phyloP scores from a whole-genome alignment of 35 echinoderm and acorn worm species.

The Stichopus chloronotus region DNA sequence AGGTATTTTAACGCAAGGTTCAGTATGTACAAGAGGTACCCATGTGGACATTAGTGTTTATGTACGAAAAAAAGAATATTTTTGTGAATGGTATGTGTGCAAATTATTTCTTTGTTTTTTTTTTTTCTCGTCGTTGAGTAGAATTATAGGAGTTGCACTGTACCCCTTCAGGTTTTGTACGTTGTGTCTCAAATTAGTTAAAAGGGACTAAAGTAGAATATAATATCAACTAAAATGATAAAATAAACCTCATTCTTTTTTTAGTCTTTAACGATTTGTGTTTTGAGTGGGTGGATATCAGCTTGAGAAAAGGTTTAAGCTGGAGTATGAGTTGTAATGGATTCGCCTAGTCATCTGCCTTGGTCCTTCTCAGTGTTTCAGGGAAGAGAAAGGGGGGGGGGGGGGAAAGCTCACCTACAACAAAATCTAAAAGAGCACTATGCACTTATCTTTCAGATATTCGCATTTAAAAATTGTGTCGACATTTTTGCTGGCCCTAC shows the following conservation, averaged over 20 bases:
- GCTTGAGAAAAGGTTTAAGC: no score
- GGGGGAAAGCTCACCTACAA: no score
- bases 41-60: slow-evolving; percentile 4
- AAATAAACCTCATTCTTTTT: background rate
- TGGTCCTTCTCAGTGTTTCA: no score
- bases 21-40: background rate
- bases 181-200: slow-evolving; percentile 14
- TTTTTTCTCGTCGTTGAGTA: background rate
- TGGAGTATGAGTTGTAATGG: no score
- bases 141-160: slow-evolving; percentile 36
- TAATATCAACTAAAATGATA: slow-evolving; percentile 15
- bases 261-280: no score
- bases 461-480: no score
- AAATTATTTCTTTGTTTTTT: slow-evolving; percentile 22
- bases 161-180: slow-evolving; percentile 32
- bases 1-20: background rate
- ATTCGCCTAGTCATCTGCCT: no score
- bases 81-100: slow-evolving; percentile 40
- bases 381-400: no score
- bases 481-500: no score
- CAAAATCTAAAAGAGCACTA: no score
- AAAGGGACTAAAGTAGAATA: slow-evolving; percentile 39
- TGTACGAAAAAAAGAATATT: slow-evolving; percentile 9
- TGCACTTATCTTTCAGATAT: no score
- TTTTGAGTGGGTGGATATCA: no score